Conservation (phyloP, 2,797 vertebrate genomes). For the Hippocampus kuda region DNA sequence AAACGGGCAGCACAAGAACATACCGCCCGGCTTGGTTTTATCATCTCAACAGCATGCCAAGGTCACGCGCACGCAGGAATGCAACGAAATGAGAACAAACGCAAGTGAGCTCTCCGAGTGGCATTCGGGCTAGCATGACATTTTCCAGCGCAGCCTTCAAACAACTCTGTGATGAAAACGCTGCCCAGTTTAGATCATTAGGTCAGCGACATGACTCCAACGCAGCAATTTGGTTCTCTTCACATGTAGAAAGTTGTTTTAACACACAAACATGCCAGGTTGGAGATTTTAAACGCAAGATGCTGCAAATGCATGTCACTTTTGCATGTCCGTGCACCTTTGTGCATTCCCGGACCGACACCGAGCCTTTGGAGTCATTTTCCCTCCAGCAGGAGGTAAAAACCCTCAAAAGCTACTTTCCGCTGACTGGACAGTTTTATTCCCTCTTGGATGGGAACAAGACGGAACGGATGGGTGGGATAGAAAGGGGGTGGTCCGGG, state of each 20-base stretch:
- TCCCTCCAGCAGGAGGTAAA: constrained; percentile 50
- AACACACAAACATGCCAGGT: neutral
- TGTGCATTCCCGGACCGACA: constrained; percentile 34
- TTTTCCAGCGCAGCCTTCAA: constrained; percentile 54
- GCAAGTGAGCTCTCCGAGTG: constrained; percentile 37
- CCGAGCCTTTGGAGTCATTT: constrained; percentile 45
- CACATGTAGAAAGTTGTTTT: too few species aligned
- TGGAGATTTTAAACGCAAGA: neutral
- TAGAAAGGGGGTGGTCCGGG: constrained; percentile 31
- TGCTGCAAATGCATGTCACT: constrained; percentile 8
- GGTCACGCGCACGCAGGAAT: constrained; percentile 19
- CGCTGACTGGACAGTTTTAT: constrained; percentile 59
- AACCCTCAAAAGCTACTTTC: constrained; percentile 54
- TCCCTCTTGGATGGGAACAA: constrained; percentile 42
- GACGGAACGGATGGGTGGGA: constrained; percentile 33
- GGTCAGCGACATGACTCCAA: constrained; percentile 25
- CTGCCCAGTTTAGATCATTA: constrained; percentile 49
- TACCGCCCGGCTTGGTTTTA: neutral
- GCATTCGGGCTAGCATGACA: constrained; percentile 45
- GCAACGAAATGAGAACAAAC: constrained; percentile 40
- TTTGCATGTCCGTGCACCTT: too few species aligned
- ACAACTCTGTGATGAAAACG: constrained; percentile 55
- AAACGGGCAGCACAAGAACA: neutral
- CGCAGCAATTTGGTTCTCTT: constrained; percentile 27
- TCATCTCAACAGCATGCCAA: neutral